Base-by-base conservation (phyloP, 2,797 vertebrate genomes). In the Zenarchopterus dispar region DNA sequence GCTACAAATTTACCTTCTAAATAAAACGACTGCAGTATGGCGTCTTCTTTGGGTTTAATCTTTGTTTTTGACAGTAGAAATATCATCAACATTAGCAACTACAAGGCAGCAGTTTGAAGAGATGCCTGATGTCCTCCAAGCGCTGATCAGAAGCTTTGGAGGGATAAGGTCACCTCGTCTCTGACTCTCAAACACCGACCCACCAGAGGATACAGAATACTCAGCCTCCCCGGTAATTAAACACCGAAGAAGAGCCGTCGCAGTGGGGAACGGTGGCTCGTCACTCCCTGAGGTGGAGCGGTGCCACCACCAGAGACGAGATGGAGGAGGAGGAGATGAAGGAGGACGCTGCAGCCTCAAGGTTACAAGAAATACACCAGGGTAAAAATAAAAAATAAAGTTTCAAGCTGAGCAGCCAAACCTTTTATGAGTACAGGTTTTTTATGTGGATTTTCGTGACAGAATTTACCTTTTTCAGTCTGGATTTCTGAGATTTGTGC, bases 161-260 rank as follows among this genome's bases (percentile, higher is more conserved):
- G 44, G 13, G 69, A 64, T 48, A 62, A 75, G 85, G 85, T 78
- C 78, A 69, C 65, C 81, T 78, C 45, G 41, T 49, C 64, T 21
- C 46, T 44, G 53, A 56, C 56, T 73, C 67, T 67, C 85, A 64
- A 58, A 51, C 52, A n/a, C 19, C 49, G 44, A 58, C 61, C 74
- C 75, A 67, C 57, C 67, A 52, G 70, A 77, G 52, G 64, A 73
- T 39, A 69, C 78, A 70, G 74, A 78, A 77, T 71, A 81, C 80
- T 90, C 87, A 72, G 78, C 85, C 84, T 89, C 86, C 77, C 67
- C 79, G 79, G 87, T 93, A 93, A 93, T 93, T 93, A 94, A 92
- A 84, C 84, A 84, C 71, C 31, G 48, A 69, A 73, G 86, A 75
- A 77, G 81, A 83, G 79, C 56, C 51, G 69, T 82, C 84, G 49